phyloP scores from a whole-genome alignment of 1,140 invertebrate genomes.

The Drosophila serrata region DNA sequence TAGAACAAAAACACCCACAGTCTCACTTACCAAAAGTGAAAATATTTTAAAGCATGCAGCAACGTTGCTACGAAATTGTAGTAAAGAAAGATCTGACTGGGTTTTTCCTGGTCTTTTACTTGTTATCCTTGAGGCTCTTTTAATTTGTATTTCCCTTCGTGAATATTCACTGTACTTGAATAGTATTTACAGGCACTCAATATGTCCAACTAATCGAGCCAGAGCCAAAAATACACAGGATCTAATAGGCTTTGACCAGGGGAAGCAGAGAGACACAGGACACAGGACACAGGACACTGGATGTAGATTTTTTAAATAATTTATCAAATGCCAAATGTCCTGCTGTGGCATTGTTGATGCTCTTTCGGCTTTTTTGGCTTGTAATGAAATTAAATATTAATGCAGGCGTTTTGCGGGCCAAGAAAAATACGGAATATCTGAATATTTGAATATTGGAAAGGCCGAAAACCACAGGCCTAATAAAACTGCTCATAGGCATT shows the following conservation, averaged over 20 bases:
- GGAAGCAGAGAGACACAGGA: not conserved
- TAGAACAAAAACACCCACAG: constrained; percentile 24
- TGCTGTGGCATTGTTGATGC: constrained; percentile 71
- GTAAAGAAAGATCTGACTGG: not conserved
- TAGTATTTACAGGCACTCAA: constrained; percentile 52
- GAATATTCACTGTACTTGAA: constrained; percentile 13
- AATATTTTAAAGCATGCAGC: not conserved
- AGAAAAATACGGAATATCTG: constrained; percentile 47
- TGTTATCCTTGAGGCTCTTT: not conserved
- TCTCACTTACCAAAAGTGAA: not conserved
- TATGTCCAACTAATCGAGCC: constrained; percentile 57
- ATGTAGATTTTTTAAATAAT: constrained; percentile 65
- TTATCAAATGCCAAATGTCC: constrained; percentile 64
- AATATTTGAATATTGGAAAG: constrained; percentile 33
- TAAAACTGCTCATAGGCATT: constrained; percentile 67
- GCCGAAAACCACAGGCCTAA: constrained; percentile 63
- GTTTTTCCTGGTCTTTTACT: not conserved
- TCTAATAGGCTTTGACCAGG: constrained; percentile 46
- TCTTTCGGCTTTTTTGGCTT: constrained; percentile 70
- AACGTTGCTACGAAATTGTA: not conserved
- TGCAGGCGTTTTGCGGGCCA: constrained; percentile 49
- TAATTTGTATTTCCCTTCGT: not conserved
- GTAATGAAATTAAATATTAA: constrained; percentile 83
- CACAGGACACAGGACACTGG: not conserved
- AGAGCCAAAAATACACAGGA: constrained; percentile 34